These are phyloP conservation scores for Drosophila fungiperda DNA, from an alignment of 2,888 invertebrate genomes.

Conservation along the genomic window DNA sequence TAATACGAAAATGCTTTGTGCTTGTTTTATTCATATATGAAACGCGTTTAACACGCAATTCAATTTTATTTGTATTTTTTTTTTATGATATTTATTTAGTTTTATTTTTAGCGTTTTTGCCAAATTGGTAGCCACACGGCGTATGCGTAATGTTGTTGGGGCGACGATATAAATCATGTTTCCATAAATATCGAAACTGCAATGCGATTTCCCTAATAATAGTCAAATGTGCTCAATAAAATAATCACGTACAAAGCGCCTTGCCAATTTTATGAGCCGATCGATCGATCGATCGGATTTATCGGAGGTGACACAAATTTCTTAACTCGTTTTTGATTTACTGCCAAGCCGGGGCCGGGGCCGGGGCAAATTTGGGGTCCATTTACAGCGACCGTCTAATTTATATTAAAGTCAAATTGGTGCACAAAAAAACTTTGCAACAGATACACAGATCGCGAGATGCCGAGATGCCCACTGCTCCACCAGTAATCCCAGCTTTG, in stretches of 20 bases:
- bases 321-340: slow-evolving; percentile 80
- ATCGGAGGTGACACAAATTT: slow-evolving; percentile 79
- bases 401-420: slow-evolving; percentile 75
- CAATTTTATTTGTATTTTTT: not conserved
- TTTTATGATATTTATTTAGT: slow-evolving; percentile 42
- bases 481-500: slow-evolving; percentile 50
- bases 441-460: slow-evolving; percentile 7
- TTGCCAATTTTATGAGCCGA: slow-evolving; percentile 48
- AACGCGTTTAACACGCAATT: slow-evolving; percentile 58
- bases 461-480: slow-evolving; percentile 11
- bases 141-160: slow-evolving; percentile 67
- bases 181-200: slow-evolving; percentile 71
- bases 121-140: slow-evolving; percentile 63
- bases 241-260: slow-evolving; percentile 74
- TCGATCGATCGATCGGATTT: slow-evolving; percentile 22
- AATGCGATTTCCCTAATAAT: slow-evolving; percentile 83
- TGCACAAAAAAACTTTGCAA: slow-evolving; percentile 45
- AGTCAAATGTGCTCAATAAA: slow-evolving; percentile 83
- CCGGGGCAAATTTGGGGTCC: slow-evolving; percentile 36
- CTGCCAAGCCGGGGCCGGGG: slow-evolving; percentile 63
- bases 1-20: not conserved
- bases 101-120: slow-evolving; percentile 26
- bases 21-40: slow-evolving; percentile 4
- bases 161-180: slow-evolving; percentile 81
- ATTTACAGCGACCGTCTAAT: slow-evolving; percentile 51